Evolutionary conservation across 92 coral and sea anemone species (phyloP).

Genomic region (Isaurus tuberculatus): DNA sequence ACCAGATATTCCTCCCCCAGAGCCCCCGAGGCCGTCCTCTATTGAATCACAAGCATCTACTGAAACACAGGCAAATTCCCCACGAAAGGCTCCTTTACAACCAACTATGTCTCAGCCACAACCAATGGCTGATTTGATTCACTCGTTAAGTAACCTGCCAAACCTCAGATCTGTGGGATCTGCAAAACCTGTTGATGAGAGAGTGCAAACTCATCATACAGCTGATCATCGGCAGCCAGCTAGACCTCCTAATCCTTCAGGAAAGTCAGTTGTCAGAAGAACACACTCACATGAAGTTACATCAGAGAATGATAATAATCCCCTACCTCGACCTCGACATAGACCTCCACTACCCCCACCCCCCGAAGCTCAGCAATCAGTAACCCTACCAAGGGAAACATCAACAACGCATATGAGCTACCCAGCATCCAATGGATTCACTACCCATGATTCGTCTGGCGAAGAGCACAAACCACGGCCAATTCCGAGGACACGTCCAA

Average conservation of each 20-base stretch:
- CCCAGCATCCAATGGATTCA: conserved; percentile 45
- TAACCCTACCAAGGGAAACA: conserved; percentile 49
- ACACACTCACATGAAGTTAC: conserved; percentile 29
- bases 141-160: conserved; percentile 33
- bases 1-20: conserved; percentile 76
- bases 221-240: neutral
- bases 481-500: conserved; percentile 70
- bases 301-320: conserved; percentile 45
- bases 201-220: neutral
- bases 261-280: conserved; percentile 57
- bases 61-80: conserved; percentile 43
- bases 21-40: conserved; percentile 71
- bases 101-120: conserved; percentile 43
- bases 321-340: conserved; percentile 87
- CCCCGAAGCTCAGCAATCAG: conserved; percentile 51
- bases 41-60: conserved; percentile 15
- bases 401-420: conserved; percentile 35
- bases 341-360: conserved; percentile 87
- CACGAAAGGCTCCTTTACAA: conserved; percentile 37
- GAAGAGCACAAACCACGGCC: conserved; percentile 53
- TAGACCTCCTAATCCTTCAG: conserved; percentile 53
- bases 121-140: conserved; percentile 66
- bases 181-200: conserved; percentile 11
- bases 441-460: conserved; percentile 49
- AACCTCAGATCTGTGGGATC: conserved; percentile 14